phyloP scores from a whole-genome alignment of 1,140 invertebrate genomes.

The Aphidius gifuensis region DNA sequence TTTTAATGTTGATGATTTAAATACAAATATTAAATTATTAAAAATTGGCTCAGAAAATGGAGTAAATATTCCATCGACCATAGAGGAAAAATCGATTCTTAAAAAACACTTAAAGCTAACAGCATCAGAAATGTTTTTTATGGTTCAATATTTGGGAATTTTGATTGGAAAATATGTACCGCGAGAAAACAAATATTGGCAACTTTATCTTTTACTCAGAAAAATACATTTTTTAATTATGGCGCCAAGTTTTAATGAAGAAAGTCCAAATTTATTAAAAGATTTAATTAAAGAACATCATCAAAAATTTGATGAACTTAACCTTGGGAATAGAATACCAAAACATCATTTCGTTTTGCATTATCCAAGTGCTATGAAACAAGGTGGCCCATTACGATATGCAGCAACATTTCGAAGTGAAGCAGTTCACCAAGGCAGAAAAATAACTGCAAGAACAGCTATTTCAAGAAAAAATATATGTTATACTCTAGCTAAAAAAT shows the following conservation, averaged over 20 bases:
- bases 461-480: constrained; percentile 20
- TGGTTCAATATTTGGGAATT: constrained; percentile 21
- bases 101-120: constrained; percentile 18
- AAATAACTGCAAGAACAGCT: constrained; percentile 20
- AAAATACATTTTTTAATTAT: constrained; percentile 21
- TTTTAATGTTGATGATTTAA: constrained; percentile 3
- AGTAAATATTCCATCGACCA: constrained; percentile 20
- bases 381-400: constrained; percentile 23
- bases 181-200: constrained; percentile 11
- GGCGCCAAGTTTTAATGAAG: constrained; percentile 12
- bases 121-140: constrained; percentile 20
- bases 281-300: constrained; percentile 23
- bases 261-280: neutral
- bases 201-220: constrained; percentile 16
- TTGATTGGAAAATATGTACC: constrained; percentile 21
- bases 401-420: constrained; percentile 26
- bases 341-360: constrained; percentile 26
- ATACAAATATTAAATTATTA: constrained; percentile 8
- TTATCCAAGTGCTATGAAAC: constrained; percentile 20
- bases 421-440: constrained; percentile 22
- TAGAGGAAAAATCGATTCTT: constrained; percentile 10
- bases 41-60: constrained; percentile 6
- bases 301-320: constrained; percentile 20
- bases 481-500: constrained; percentile 21
- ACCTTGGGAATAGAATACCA: constrained; percentile 21